Percentiles rank a stretch among this genome's conserved stretches.
Conservation (phyloP, 1,140 invertebrate genomes). For the Bombus vancouverensis region DNA sequence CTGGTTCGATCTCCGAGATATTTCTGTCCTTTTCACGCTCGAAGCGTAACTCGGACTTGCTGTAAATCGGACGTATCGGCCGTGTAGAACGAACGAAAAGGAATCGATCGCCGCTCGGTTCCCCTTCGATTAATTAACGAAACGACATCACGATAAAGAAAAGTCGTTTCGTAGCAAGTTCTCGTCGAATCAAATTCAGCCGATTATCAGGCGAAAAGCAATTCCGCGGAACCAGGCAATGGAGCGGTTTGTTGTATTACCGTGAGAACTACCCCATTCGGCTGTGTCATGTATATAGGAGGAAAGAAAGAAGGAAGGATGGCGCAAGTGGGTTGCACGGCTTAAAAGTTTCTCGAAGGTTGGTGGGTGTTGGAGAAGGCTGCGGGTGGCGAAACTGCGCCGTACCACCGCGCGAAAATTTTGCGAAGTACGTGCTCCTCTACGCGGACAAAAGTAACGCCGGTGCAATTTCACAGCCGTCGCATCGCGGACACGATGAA, state of each 20-base stretch:
- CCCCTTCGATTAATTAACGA: too few species aligned
- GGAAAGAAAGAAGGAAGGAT: neutral
- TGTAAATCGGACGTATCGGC: neutral
- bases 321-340: slow-evolving; percentile 4
- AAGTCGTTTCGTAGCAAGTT: neutral
- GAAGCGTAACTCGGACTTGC: too few species aligned
- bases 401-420: slow-evolving; percentile 22
- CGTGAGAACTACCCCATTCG: slow-evolving; percentile 15
- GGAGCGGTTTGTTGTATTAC: slow-evolving; percentile 28
- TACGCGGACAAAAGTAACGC: slow-evolving; percentile 53
- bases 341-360: slow-evolving; percentile 17
- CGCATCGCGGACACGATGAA: slow-evolving; percentile 59
- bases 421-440: slow-evolving; percentile 45
- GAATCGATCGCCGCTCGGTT: too few species aligned
- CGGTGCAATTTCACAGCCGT: slow-evolving; percentile 68
- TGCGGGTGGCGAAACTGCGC: slow-evolving; percentile 32
- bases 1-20: neutral
- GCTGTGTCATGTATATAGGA: too few species aligned
- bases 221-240: slow-evolving; percentile 25
- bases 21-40: neutral
- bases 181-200: too few species aligned
- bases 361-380: neutral
- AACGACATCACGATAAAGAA: neutral
- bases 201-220: slow-evolving; percentile 27
- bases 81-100: too few species aligned